Evolutionary conservation across 2,113 vertebrate species (phyloP), one percentile per base, ranked within the genome.

Genomic region (Larimichthys crocea): DNA sequence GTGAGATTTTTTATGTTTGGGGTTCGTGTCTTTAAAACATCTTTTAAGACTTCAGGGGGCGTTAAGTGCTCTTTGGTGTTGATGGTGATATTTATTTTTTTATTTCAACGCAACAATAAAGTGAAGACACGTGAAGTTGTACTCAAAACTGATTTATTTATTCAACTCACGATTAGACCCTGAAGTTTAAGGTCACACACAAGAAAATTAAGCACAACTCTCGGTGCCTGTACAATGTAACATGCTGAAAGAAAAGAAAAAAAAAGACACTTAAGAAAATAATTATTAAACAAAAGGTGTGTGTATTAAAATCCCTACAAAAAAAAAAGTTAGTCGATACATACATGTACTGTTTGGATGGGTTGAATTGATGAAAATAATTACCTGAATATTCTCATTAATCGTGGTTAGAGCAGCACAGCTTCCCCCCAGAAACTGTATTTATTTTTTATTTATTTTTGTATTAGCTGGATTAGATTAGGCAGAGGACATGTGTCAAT

Each of bases 131-230:
- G 59, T 14, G 0, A 12, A 62, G 10, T 66, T 86, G 46, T 93
- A 89, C 74, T 87, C 65, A 92, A 94, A 94, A 79, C 69, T 76
- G 64, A 66, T 94, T 94, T 94, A 66, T 94, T 94, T 94, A 94
- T 92, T 95, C 66, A 91, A 82, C 73, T 87, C 62, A 91, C 87
- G 83, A 56, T 82, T 68, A 87, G 74, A 80, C 65, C 80, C 75
- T 53, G 7, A 60, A 55, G 22, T 78, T 52, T 66, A 68, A 64
- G 87, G 83, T 76, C 80, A 69, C 79, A 92, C 83, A 84, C 31
- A 91, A 91, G 35, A 40, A 74, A 89, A 89, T 81, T 60, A 90
- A 90, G 84, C 92, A 92, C 89, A 83, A 82, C 82, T 60, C 10
- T 77, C 60, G 80, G 87, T 87, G 90, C 83, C 87, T 87, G 84